Base-by-base conservation (phyloP, 2,113 vertebrate species). In the Erinaceus europaeus region DNA sequence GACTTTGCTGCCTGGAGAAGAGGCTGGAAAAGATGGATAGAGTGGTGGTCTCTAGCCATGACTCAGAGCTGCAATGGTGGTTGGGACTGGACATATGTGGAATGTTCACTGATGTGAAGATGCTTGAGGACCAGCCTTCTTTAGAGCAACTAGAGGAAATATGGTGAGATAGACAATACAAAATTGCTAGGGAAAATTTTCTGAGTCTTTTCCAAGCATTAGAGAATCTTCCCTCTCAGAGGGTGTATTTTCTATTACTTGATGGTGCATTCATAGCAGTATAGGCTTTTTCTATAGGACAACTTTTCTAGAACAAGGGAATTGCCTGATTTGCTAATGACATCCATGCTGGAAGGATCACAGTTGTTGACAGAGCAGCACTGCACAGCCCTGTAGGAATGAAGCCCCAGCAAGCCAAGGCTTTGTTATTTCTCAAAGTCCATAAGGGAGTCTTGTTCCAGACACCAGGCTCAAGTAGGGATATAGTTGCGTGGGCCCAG, bases 401-500 rank as follows among this genome's bases (percentile, higher is more conserved):
- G 50, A 61, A 36, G 32, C n/a, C 59, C 14, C 42, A 62, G 38
- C 48, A 57, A 65, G 38, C 32, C 42, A n/a, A 40, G n/a, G n/a
- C 69, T 82, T 72, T 44, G 32, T 29, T 89, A 38, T 77, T 85
- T 69, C 65, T 73, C 42, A 59, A 64, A 77, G 57, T 7, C 38
- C 29, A 40, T 48, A 42, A 72, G 64, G 57, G 53, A 73, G 23
- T 25, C 53, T 74, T n/a, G 25, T 72, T 65, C 64, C 88, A 71
- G 71, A 76, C 17, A 0, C 0, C 4, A 57, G 38, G 13, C 59
- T 53, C 36, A 52, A 82, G 27, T 1, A 27, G 11, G 2, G 48
- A 27, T 38, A 14, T 25, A 34, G 52, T 62, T 0, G 5, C n/a
- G 29, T 1, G 0, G 0, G 5, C 36, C 68, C 40, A 15, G 27